Evolutionary conservation across 2,888 invertebrate species (phyloP), one percentile per base, ranked within the genome.

Genomic region (Drosophila diplacantha): DNA sequence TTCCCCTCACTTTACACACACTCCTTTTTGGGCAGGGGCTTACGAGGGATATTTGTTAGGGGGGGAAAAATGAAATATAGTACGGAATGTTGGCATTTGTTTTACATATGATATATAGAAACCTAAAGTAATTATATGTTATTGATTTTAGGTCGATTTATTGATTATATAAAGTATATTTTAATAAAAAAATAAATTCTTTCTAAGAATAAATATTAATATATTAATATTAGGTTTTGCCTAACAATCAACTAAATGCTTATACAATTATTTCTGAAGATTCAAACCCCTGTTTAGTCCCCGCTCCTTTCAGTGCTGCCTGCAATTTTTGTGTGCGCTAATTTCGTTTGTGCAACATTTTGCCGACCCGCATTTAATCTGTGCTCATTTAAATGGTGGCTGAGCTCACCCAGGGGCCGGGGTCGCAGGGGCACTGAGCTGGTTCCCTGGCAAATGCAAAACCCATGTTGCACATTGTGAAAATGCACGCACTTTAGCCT

Each of bases 351-450:
- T 75, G 73, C 73, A 80, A 72, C 81, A 70, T 63, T 75, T 76
- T 62, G 77, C 73, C 75, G 74, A 72, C 84, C 84, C 84, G 84
- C 83, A 84, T 85, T 85, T 84, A 85, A 84, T 84, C 83, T 84
- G 73, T 71, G 78, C 81, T 84, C 84, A 84, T 84, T 84, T 84
- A 80, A 83, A 76, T 76, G 78, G 80, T 29, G 41, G 49, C 22
- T 60, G 16, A 24, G 39, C 22, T 60, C 29, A 31, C 29, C 22
- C 71, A 60, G 68, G 52, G 59, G 46, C 55, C 58, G 71, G 51
- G 47, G 55, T 50, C 16, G 26, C 51, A 9, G 3, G 26, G 43
- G 20, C 5, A 41, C 31, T n/a, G n/a, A 24, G 51, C 61, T 24
- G 50, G 51, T 43, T 35, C 35, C 34, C 51, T 31, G 76, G 68